Conservation (phyloP, 1,140 invertebrate genomes). For the Cyclargus thomasi region DNA sequence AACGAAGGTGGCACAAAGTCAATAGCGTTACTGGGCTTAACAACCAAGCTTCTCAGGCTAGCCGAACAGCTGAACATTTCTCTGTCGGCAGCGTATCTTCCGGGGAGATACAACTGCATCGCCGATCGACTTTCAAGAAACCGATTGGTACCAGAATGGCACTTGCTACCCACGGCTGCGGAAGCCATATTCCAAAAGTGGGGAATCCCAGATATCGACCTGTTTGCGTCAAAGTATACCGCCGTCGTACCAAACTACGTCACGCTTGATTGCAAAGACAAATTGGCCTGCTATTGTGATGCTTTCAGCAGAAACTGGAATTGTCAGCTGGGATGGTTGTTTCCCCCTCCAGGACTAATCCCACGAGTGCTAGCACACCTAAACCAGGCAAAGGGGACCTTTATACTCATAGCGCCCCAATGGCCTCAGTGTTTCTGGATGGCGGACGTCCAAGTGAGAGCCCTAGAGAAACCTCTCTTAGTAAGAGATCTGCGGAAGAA, state of each 20-base stretch:
- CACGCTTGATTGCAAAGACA: too few relatives aligned
- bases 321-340: conserved; percentile 29
- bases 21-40: neutral
- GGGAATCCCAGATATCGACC: too few relatives aligned
- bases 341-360: conserved; percentile 29
- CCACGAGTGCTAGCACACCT: conserved; percentile 28
- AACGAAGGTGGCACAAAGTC: conserved; percentile 25
- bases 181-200: neutral
- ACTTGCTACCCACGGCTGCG: neutral
- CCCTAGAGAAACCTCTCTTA: too few relatives aligned
- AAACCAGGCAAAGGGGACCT: conserved; percentile 26
- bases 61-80: neutral
- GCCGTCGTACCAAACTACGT: too few relatives aligned
- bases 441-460: conserved; percentile 25
- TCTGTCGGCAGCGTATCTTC: neutral
- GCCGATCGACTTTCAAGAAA: too few relatives aligned
- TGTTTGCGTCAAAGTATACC: too few relatives aligned
- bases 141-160: neutral
- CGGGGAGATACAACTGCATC: too few relatives aligned
- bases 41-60: neutral
- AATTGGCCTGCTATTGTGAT: conserved; percentile 23
- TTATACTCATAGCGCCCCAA: conserved; percentile 27
- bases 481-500: too few relatives aligned
- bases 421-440: conserved; percentile 30
- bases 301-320: conserved; percentile 30